Evolutionary conservation across 2,113 vertebrate species (phyloP).

Genomic region (Catharus bicknelli): DNA sequence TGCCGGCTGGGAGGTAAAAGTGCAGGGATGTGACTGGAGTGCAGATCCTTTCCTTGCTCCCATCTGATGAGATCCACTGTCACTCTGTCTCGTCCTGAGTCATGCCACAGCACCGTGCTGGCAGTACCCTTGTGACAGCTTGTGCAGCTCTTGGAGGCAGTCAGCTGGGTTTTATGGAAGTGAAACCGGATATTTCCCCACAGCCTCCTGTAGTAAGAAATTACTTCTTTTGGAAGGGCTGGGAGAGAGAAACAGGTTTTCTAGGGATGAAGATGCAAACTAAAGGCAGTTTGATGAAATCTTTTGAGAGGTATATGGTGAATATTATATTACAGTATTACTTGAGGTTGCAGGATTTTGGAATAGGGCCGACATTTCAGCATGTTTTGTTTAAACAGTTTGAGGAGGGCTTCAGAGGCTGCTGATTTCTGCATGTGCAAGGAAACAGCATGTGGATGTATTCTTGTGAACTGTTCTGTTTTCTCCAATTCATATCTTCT

Average conservation of each 20-base stretch:
- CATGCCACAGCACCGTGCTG: background rate
- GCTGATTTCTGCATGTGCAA: background rate
- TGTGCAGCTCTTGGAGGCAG: background rate
- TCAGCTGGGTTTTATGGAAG: background rate
- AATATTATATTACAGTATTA: background rate
- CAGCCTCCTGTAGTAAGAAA: background rate
- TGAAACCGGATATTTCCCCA: background rate
- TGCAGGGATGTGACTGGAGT: background rate
- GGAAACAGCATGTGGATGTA: background rate
- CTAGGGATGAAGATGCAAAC: background rate
- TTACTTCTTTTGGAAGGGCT: background rate
- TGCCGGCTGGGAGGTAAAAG: background rate
- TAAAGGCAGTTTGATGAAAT: background rate
- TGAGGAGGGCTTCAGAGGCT: background rate
- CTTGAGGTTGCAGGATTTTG: background rate
- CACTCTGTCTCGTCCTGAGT: background rate
- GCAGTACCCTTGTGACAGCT: conserved; percentile 1
- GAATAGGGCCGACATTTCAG: background rate
- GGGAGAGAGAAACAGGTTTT: background rate
- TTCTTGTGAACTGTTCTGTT: background rate
- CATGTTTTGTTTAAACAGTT: background rate
- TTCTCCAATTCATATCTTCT: background rate
- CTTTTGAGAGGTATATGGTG: background rate
- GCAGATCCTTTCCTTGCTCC: background rate
- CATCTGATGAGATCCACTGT: background rate